Conservation (phyloP, 2,888 invertebrate genomes). For the Bombyx huttoni region DNA sequence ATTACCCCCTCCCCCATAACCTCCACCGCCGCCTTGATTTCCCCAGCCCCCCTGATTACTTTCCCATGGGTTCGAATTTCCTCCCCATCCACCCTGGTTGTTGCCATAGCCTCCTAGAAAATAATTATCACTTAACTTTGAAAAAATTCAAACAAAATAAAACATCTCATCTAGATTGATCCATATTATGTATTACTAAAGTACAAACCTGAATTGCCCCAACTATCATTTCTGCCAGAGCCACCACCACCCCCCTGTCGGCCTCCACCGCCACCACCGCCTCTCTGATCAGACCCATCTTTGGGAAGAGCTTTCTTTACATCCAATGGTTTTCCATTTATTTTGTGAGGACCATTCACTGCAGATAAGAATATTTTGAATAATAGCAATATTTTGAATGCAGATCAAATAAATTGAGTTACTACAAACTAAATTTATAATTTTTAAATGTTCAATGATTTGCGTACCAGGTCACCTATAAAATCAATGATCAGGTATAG, state of each 20-base stretch:
- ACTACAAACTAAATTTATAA: neutral
- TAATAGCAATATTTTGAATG: neutral
- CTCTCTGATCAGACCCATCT: slow-evolving; percentile 75
- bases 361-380: slow-evolving; percentile 8
- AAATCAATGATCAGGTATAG: slow-evolving; percentile 51
- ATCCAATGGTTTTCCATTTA: slow-evolving; percentile 90
- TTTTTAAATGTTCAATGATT: slow-evolving; percentile 43
- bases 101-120: slow-evolving; percentile 66
- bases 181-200: slow-evolving; percentile 3
- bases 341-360: slow-evolving; percentile 88
- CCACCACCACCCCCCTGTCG: slow-evolving; percentile 45
- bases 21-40: slow-evolving; percentile 26
- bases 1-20: slow-evolving; percentile 62
- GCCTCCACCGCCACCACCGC: slow-evolving; percentile 57
- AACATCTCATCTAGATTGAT: neutral
- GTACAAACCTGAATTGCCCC: slow-evolving; percentile 34
- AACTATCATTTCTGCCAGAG: slow-evolving; percentile 46
- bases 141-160: too few species aligned
- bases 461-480: slow-evolving; percentile 58
- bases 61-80: slow-evolving; percentile 64
- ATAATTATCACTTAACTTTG: neutral
- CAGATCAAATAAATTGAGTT: slow-evolving; percentile 4
- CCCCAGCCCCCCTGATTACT: slow-evolving; percentile 72
- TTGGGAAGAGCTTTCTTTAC: slow-evolving; percentile 95
- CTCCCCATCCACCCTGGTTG: slow-evolving; percentile 71